Evolutionary conservation across 2,797 vertebrate genomes (phyloP).

Genomic region (Threskiornis aethiopicus): DNA sequence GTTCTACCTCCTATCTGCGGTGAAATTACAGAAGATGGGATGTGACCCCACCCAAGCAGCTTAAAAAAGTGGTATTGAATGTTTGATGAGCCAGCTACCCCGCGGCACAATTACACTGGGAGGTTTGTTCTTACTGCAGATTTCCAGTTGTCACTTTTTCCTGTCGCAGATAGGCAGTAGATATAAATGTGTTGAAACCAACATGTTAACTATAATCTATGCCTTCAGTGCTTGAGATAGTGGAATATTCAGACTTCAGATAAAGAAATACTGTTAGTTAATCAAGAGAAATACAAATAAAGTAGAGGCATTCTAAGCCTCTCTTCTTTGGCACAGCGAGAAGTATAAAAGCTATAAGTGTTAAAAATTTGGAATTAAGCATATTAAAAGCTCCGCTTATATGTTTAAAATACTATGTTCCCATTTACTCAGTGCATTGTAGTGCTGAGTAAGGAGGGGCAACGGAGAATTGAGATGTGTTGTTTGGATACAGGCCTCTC

Average conservation of each 20-base stretch:
- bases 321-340: constrained; percentile 26
- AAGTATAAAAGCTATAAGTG: constrained; percentile 21
- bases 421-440: neutral
- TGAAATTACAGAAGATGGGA: neutral
- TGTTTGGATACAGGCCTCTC: neutral
- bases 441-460: neutral
- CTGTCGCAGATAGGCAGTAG: neutral
- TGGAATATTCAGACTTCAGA: neutral
- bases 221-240: neutral
- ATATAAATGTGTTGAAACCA: neutral
- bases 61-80: neutral
- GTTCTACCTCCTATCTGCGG: fast-evolving
- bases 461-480: neutral
- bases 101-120: neutral
- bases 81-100: neutral
- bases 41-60: neutral
- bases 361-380: neutral
- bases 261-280: constrained; percentile 8
- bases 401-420: neutral
- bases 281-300: neutral
- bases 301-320: neutral
- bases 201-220: neutral
- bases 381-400: neutral
- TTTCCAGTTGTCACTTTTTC: constrained; percentile 22
- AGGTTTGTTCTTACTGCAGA: neutral